Percentiles rank a stretch among this genome's conserved stretches.
These are phyloP conservation scores for Kryphioiulus occultus DNA, from an alignment of 2,888 invertebrate genomes.

Conservation along the genomic window DNA sequence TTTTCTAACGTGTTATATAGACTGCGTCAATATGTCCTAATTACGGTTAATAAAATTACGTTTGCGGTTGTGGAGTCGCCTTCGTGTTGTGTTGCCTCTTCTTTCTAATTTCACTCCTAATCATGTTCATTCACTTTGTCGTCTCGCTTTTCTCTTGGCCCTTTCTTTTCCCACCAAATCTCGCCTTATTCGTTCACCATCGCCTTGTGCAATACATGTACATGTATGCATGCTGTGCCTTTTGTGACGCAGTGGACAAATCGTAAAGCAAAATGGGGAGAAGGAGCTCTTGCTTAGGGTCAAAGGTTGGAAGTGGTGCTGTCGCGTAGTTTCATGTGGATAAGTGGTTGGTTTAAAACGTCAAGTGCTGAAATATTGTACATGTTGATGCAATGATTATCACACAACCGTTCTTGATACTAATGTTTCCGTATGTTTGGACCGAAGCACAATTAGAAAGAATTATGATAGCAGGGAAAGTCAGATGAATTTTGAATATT, in stretches of 20 bases:
- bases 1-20: conserved; percentile 40
- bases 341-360: too few relatives aligned
- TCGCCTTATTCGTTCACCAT: background rate
- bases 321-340: too few relatives aligned
- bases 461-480: too few relatives aligned
- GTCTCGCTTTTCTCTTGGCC: conserved; percentile 1
- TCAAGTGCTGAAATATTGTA: too few relatives aligned
- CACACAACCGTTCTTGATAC: too few relatives aligned
- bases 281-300: background rate
- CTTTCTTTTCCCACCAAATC: background rate
- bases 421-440: too few relatives aligned
- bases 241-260: background rate
- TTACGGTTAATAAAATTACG: conserved; percentile 44
- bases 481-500: too few relatives aligned
- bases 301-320: too few relatives aligned
- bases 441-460: too few relatives aligned
- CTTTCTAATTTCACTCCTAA: conserved; percentile 36
- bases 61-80: conserved; percentile 42
- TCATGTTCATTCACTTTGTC: conserved; percentile 40
- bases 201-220: background rate
- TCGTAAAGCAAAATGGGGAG: background rate
- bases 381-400: too few relatives aligned
- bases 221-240: background rate
- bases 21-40: conserved; percentile 43
- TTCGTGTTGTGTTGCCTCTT: conserved; percentile 15